phyloP scores from a whole-genome alignment of 2,797 vertebrate species.

The Knipowitschia caucasica region DNA sequence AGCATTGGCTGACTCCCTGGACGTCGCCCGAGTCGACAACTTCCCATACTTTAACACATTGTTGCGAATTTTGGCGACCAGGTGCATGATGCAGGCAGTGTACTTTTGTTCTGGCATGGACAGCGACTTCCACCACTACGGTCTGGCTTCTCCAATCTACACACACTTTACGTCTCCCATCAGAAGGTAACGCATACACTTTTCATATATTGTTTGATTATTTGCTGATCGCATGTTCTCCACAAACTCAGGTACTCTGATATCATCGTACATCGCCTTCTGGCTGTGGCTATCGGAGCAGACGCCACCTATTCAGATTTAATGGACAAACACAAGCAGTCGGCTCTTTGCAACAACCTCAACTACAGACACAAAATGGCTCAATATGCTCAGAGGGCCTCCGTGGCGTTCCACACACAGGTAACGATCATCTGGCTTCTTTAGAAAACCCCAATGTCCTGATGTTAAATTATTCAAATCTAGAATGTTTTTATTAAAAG shows the following conservation, averaged over 20 bases:
- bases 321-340: conserved; percentile 92
- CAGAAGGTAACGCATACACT: conserved; percentile 78
- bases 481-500: not conserved
- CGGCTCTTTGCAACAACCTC: conserved; percentile 91
- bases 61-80: conserved; percentile 90
- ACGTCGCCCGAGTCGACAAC: conserved; percentile 76
- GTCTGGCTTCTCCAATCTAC: conserved; percentile 94
- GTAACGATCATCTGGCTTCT: conserved; percentile 29
- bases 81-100: conserved; percentile 99
- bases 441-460: too few species aligned
- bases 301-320: conserved; percentile 92
- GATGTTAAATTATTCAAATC: too few species aligned
- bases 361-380: conserved; percentile 99
- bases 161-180: conserved; percentile 98
- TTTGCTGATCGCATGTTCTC: not conserved
- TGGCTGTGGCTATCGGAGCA: conserved; percentile 89
- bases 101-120: conserved; percentile 99
- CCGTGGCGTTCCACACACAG: conserved; percentile 96
- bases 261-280: conserved; percentile 91
- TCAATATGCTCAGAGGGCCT: conserved; percentile 94
- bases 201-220: not conserved
- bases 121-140: conserved; percentile 95
- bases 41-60: conserved; percentile 93
- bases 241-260: conserved; percentile 84
- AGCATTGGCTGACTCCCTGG: conserved; percentile 90